These are phyloP conservation scores for Hoplostethus atlanticus DNA, from an alignment of 2,797 vertebrate species.

Conservation along the genomic window DNA sequence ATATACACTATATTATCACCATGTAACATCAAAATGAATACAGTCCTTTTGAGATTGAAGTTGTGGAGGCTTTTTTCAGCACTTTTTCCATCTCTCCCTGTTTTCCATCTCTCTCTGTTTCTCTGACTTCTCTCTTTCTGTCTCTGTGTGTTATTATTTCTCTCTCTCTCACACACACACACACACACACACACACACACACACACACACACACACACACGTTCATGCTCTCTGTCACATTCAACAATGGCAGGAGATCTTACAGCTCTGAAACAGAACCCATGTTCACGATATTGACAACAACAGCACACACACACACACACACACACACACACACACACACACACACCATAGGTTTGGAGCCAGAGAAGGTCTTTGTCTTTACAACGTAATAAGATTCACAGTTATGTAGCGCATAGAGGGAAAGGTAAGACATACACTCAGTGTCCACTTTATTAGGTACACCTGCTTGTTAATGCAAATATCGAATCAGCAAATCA, in stretches of 20 bases:
- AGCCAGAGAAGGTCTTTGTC: conserved; percentile 8
- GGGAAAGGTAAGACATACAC: too few relatives aligned
- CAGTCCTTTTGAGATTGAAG: background rate
- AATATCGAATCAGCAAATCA: too few relatives aligned
- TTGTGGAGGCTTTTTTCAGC: background rate
- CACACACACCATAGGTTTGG: background rate
- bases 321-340: conserved; percentile 1
- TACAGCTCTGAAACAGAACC: conserved; percentile 15
- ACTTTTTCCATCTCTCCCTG: background rate
- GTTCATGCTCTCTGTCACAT: conserved; percentile 1
- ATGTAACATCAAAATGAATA: conserved; percentile 2
- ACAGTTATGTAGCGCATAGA: background rate
- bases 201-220: background rate
- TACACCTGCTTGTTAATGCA: too few relatives aligned
- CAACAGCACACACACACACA: conserved; percentile 7
- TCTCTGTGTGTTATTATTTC: background rate
- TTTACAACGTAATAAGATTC: conserved; percentile 15
- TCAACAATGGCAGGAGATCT: conserved; percentile 15
- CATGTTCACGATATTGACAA: background rate
- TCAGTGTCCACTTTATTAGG: too few relatives aligned
- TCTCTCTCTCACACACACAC: background rate
- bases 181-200: background rate
- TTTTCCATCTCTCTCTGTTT: background rate
- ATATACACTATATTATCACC: conserved; percentile 2
- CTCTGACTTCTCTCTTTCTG: background rate